Evolutionary conservation across 2,888 invertebrate species (phyloP).

Genomic region (Fragum fragum): DNA sequence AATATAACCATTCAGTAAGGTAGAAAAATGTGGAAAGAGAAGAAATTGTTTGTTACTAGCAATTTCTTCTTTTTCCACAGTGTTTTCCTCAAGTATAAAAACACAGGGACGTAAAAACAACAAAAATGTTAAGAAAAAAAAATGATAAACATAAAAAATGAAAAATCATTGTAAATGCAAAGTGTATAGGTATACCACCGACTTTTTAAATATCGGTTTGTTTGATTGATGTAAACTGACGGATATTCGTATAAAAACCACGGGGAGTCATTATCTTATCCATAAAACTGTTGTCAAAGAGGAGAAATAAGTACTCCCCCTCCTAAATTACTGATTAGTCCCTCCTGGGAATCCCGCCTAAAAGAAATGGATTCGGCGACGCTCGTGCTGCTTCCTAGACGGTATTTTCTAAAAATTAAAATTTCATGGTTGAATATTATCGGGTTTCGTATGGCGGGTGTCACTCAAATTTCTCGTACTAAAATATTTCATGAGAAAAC

Average conservation of each 20-base stretch:
- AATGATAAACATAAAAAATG: too few species aligned
- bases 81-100: too few species aligned
- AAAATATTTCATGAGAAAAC: slow-evolving; percentile 14
- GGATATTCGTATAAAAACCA: slow-evolving; percentile 54
- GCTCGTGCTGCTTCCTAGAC: slow-evolving; percentile 64
- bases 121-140: too few species aligned
- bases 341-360: slow-evolving; percentile 54
- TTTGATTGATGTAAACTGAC: slow-evolving; percentile 63
- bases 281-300: slow-evolving; percentile 65
- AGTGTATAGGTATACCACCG: slow-evolving; percentile 15
- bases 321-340: slow-evolving; percentile 58
- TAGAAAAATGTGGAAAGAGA: too few species aligned
- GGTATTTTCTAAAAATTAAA: slow-evolving; percentile 52
- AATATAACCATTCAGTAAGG: too few species aligned
- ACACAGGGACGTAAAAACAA: too few species aligned
- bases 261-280: slow-evolving; percentile 54
- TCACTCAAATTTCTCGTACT: slow-evolving; percentile 17
- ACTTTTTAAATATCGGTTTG: slow-evolving; percentile 16
- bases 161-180: background rate
- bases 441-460: background rate
- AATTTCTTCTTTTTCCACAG: too few species aligned
- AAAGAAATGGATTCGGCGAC: slow-evolving; percentile 68
- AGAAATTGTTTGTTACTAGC: too few species aligned
- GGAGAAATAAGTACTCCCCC: slow-evolving; percentile 47
- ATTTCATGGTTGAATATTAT: slow-evolving; percentile 36